Percentiles rank a stretch among this genome's conserved stretches.
phyloP scores from a whole-genome alignment of 2,797 vertebrate species.

The Philypnodon macrostomus region DNA sequence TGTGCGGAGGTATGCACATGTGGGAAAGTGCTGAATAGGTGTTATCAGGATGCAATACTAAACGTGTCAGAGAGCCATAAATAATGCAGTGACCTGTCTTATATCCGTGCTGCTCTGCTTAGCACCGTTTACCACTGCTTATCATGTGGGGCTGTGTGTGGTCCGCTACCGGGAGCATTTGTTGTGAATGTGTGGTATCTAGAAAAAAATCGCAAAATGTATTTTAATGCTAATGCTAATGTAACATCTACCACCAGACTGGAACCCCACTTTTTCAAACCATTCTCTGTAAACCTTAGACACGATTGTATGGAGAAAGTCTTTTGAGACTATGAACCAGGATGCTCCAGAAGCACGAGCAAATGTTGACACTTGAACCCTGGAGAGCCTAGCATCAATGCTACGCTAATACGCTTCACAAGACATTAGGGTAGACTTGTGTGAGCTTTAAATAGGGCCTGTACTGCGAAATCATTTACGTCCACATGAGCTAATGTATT shows the following conservation, averaged over 20 bases:
- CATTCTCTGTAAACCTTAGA: too few species aligned
- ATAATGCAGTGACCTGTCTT: slow-evolving; percentile 79
- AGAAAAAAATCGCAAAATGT: too few species aligned
- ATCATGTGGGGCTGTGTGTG: slow-evolving; percentile 35
- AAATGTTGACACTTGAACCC: neutral
- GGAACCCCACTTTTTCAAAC: too few species aligned
- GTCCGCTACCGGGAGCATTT: slow-evolving; percentile 31
- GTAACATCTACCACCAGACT: too few species aligned
- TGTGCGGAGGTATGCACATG: slow-evolving; percentile 28
- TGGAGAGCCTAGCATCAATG: neutral
- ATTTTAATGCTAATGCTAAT: neutral
- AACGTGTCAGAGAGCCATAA: slow-evolving; percentile 71
- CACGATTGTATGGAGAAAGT: neutral
- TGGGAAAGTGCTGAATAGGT: slow-evolving; percentile 72
- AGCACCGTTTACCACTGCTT: slow-evolving; percentile 75
- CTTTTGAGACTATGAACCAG: too few species aligned
- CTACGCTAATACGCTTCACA: too few species aligned
- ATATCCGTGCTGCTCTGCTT: slow-evolving; percentile 69
- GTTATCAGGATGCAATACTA: slow-evolving; percentile 72
- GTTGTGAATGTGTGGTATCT: slow-evolving; percentile 42
- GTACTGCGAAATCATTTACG: too few species aligned
- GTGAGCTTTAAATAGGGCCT: neutral
- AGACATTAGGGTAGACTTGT: too few species aligned
- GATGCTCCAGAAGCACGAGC: too few species aligned
- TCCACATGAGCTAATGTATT: too few species aligned